Evolutionary conservation across 2,888 invertebrate species (phyloP).

Genomic region (Lissocephala sabroskyi): DNA sequence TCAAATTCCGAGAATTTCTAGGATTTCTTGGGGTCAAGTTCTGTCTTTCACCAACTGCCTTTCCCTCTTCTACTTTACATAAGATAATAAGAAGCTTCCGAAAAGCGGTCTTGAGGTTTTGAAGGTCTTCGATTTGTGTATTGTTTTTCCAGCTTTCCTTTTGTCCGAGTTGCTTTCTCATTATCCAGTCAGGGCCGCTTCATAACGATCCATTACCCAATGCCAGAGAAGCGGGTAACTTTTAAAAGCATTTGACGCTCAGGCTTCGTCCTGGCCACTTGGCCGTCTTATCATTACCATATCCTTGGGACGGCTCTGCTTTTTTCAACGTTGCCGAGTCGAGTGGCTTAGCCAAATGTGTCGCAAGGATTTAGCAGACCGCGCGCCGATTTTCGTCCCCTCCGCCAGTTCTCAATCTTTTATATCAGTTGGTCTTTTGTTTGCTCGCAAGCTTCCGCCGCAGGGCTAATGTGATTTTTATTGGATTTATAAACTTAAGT

Average conservation of each 20-base stretch:
- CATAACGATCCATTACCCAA: constrained; percentile 24
- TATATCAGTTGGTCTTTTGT: constrained; percentile 33
- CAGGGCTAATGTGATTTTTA: constrained; percentile 60
- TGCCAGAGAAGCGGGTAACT: constrained; percentile 18
- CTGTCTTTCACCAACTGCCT: too few species aligned
- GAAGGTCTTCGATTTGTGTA: constrained; percentile 1
- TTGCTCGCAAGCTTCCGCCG: constrained; percentile 46
- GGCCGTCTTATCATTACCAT: constrained; percentile 42
- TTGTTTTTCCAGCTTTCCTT: too few species aligned
- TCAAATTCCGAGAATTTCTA: too few species aligned
- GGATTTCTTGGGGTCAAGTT: too few species aligned
- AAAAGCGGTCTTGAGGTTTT: not conserved
- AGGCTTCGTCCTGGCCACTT: constrained; percentile 4
- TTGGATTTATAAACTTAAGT: constrained; percentile 61
- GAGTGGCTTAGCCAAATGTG: constrained; percentile 49
- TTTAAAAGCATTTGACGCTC: constrained; percentile 32
- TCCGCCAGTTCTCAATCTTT: constrained; percentile 7
- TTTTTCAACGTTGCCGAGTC: too few species aligned
- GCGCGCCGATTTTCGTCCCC: not conserved
- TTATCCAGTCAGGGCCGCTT: constrained; percentile 28
- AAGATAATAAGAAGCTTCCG: too few species aligned
- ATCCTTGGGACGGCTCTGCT: constrained; percentile 14
- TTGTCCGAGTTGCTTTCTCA: too few species aligned
- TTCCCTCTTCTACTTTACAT: too few species aligned
- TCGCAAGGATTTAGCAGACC: constrained; percentile 26